Conservation (phyloP, 2,113 vertebrate species). For the rabbit (Oryctolagus cuniculus) region mOryCun1.1 NC_091443.1:108305501-108306000, state of each 20-base stretch:
- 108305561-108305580: background rate
- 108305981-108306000: background rate
- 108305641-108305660: background rate
- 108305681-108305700: background rate
- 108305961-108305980: constrained; percentile 77
- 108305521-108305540: background rate
- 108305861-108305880: constrained; percentile 58
- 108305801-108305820: constrained; percentile 11
- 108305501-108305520: background rate
- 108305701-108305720: background rate
- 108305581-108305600: background rate
- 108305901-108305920: constrained; percentile 82
- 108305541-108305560: background rate
- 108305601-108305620: background rate
- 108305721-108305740: constrained; percentile 65
- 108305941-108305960: constrained; percentile 35
- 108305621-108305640: background rate
- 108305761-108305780: background rate
- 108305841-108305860: background rate
- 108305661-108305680: background rate
- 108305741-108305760: constrained; percentile 54
- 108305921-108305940: constrained; percentile 67
- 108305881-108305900: constrained; percentile 67
- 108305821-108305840: background rate
- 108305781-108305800: background rate